Conservation (phyloP, 2,113 vertebrate species). For the Trochalopteron elliotii region DNA sequence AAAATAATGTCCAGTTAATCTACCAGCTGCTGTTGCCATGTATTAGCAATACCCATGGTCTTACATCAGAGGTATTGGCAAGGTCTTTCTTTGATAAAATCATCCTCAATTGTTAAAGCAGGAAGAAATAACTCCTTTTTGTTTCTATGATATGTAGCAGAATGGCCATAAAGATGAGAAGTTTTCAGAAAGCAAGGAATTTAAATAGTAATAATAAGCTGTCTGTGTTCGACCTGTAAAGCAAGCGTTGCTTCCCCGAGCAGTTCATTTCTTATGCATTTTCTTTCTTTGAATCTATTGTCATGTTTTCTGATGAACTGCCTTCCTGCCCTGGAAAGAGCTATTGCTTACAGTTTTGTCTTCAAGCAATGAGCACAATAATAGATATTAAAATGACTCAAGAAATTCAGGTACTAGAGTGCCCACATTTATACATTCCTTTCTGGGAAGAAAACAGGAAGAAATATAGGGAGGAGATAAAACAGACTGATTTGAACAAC, state of each 20-base stretch:
- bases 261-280: neutral
- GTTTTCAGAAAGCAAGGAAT: neutral
- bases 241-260: neutral
- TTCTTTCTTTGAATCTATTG: neutral
- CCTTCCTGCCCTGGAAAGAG: neutral
- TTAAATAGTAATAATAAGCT: neutral
- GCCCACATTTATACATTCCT: neutral
- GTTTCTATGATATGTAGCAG: neutral
- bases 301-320: slow-evolving; percentile 13
- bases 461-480: neutral
- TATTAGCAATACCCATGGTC: neutral
- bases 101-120: neutral
- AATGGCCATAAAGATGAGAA: neutral
- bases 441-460: neutral
- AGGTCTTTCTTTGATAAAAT: neutral
- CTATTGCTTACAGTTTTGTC: slow-evolving; percentile 7
- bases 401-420: neutral
- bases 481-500: neutral
- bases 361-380: neutral
- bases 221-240: neutral
- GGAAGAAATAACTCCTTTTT: neutral
- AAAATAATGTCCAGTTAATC: neutral
- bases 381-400: slow-evolving; percentile 15
- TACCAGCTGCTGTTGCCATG: neutral
- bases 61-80: neutral